Evolutionary conservation across 2,113 vertebrate species (phyloP).

Genomic region (Carlito syrichta): DNA sequence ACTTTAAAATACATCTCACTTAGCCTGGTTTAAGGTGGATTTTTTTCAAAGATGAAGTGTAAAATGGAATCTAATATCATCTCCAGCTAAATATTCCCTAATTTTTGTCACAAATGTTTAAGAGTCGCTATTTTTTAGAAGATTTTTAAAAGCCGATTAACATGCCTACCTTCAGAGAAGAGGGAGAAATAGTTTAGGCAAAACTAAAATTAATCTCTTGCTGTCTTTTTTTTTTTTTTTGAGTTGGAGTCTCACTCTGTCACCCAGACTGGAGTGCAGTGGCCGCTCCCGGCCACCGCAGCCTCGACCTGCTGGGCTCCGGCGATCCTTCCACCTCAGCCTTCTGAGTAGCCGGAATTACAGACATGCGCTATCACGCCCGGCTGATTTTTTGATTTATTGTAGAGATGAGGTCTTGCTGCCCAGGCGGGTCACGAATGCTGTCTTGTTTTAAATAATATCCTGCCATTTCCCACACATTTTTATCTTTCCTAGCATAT

Average conservation of each 20-base stretch:
- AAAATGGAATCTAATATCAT: not conserved
- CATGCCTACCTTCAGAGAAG: not conserved
- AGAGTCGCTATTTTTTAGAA: not conserved
- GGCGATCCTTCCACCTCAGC: too few species aligned
- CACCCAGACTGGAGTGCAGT: too few species aligned
- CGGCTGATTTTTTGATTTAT: too few species aligned
- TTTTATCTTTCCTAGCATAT: not conserved
- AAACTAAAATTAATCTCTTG: conserved; percentile 16
- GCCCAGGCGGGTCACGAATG: too few species aligned
- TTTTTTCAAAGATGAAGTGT: conserved; percentile 3
- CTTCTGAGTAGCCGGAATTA: too few species aligned
- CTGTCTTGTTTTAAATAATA: conserved; percentile 33
- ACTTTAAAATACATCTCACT: not conserved
- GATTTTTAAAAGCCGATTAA: not conserved
- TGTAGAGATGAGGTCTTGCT: too few species aligned
- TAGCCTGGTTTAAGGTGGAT: not conserved
- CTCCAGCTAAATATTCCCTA: not conserved
- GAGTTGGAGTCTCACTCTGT: too few species aligned
- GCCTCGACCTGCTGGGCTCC: too few species aligned
- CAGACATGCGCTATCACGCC: too few species aligned
- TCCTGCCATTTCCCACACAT: not conserved
- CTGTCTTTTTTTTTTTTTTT: not conserved
- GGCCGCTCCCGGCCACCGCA: too few species aligned
- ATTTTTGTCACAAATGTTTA: not conserved
- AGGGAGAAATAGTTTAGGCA: not conserved